Evolutionary conservation across 2,797 vertebrate species (phyloP), one percentile per base, ranked within the genome.

Genomic region (Myotis myotis): DNA sequence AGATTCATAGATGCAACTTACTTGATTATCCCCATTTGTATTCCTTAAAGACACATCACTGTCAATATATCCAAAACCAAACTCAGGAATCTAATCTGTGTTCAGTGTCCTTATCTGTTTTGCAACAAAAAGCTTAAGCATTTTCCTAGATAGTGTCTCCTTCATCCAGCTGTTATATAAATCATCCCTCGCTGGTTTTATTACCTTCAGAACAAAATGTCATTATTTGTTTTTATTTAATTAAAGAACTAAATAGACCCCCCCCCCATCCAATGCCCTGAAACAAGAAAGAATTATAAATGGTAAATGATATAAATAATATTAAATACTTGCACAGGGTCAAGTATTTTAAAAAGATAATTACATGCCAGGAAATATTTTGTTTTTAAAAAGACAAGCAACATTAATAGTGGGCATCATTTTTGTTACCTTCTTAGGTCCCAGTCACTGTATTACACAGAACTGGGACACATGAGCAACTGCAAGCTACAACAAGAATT

Each of bases 261-360:
- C 70, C 70, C 72, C 70, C 7, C 3, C 41, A 57, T 86, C 49
- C 38, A 75, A 60, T 36, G 78, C 36, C 75, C 60, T 81, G 74
- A 89, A 89, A 94, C 23, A 84, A 95, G 62, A 91, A 96, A 89
- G 55, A 87, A 84, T 87, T 84, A 49, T 49, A 93, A 91, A 62
- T 87, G 25, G 80, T 55, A 96, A 96, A 83, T 92, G 66, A 94
- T 72, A 3, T 89, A 82, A 95, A 28, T 16, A 49, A 51, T 81
- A n/a, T 85, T 90, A 90, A 97, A 83, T 82, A 92, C 36, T 88
- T 23, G 33, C 53, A 49, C 23, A 51, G 16, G 60, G 75, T 88
- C 62, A 53, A 95, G 33, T 78, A 28, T 66, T 82, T 96, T 51
- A 51, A 51, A 51, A 51, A 51, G 16, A 51, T 16, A 55, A 55